Conservation (phyloP, 2,113 vertebrate species). For the Perca schrenkii region DNA sequence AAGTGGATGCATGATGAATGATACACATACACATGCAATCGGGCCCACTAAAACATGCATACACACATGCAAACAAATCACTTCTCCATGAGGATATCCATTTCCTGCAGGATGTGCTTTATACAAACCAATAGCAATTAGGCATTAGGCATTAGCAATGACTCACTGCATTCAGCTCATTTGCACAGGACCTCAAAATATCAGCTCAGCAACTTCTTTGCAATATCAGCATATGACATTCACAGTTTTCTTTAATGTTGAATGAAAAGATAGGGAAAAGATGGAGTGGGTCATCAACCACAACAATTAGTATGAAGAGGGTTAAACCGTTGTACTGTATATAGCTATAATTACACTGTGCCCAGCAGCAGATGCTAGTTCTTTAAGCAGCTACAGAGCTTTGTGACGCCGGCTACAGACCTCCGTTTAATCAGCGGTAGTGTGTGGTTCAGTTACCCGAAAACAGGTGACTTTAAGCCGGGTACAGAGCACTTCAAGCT, state of each 20-base stretch:
- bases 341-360: no score
- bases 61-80: conserved; percentile 41
- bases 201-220: neutral
- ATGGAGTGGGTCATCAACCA: neutral
- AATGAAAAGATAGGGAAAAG: neutral
- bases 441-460: no score
- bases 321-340: neutral
- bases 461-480: no score
- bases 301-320: neutral
- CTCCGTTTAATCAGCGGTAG: no score
- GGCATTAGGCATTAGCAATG: conserved; percentile 32
- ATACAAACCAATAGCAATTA: conserved; percentile 17
- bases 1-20: conserved; percentile 1
- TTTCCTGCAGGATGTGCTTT: conserved; percentile 67
- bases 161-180: conserved; percentile 18
- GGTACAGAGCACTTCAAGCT: no score
- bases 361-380: no score
- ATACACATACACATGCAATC: conserved; percentile 4
- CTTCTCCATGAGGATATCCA: conserved; percentile 47
- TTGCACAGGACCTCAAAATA: neutral
- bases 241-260: neutral
- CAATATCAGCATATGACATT: neutral
- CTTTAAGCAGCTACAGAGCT: no score
- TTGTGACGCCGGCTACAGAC: no score
- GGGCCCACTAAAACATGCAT: neutral